Evolutionary conservation across 2,113 vertebrate genomes (phyloP), one percentile per base, ranked within the genome.

Genomic region (Balaenoptera acutorostrata): DNA sequence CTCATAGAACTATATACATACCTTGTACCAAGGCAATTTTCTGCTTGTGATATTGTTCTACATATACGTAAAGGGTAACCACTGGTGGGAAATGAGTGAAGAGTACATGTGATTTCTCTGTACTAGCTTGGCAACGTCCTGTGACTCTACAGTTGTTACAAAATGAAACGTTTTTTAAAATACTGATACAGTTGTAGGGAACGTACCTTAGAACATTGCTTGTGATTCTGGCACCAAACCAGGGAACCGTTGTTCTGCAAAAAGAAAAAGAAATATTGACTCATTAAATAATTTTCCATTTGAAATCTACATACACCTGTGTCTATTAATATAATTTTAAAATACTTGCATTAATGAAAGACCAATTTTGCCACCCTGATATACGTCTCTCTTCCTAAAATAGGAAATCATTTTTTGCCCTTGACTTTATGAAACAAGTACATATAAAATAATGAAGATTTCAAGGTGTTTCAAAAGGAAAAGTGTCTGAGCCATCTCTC

Each of bases 151-250:
- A 36, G 18, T 46, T 12, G 29, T 17, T 14, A 27, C 31, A 2
- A 63, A 81, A n/a, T 5, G 8, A 29, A 20, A 17, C 8, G 12
- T 4, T 20, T 33, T 25, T 12, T 0, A 52, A 33, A 68, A 52
- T 9, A 39, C 3, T 2, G 39, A 41, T 3, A 12, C 1, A 88
- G 21, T 20, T 18, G 8, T 4, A 55, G 9, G 57, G 0, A 18
- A 92, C 97, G 17, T 99, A 99, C 99, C 99, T 99, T 99, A 92
- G 99, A 99, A 99, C 99, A 99, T 52, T 99, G 99, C 98, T 99
- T 99, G 98, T 99, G 99, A 99, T 99, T 99, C 99, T 99, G 99
- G 98, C 99, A 99, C 99, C 99, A 99, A 92, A 99, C 98, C 99
- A 99, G 98, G 69, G 99, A 99, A 44, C 99, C 99, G 90, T 99